phyloP scores from a whole-genome alignment of 2,888 invertebrate species.

The Heliconius hortense region DNA sequence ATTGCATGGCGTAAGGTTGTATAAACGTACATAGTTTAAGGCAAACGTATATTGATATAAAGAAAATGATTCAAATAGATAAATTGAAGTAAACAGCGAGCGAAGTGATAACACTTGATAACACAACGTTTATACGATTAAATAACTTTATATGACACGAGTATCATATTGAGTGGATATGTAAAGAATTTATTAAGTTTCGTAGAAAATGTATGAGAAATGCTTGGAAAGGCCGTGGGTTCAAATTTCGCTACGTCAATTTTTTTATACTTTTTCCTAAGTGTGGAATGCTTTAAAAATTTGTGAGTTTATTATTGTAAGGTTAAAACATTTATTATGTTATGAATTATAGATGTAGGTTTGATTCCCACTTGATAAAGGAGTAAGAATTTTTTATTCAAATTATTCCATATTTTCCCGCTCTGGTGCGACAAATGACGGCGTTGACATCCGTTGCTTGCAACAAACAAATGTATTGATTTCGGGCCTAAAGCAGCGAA shows the following conservation, averaged over 20 bases:
- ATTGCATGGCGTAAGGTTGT: neutral
- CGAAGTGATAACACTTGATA: slow-evolving; percentile 22
- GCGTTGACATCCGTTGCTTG: no score
- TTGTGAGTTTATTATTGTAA: no score
- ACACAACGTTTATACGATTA: neutral
- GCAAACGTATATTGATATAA: slow-evolving; percentile 12
- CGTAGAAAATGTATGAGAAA: neutral
- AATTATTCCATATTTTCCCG: no score
- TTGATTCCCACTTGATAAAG: no score
- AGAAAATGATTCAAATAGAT: slow-evolving; percentile 27
- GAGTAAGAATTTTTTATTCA: no score
- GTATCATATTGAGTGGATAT: neutral
- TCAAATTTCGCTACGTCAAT: neutral
- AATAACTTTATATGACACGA: neutral
- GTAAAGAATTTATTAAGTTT: neutral
- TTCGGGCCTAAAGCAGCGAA: no score
- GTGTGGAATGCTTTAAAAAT: no score
- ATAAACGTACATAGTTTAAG: neutral
- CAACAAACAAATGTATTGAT: no score
- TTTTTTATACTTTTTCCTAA: no score
- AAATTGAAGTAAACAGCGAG: slow-evolving; percentile 6
- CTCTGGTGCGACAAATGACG: no score
- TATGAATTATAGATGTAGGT: no score
- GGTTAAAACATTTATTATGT: no score
- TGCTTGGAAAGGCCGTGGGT: neutral